Evolutionary conservation across 2,888 invertebrate genomes (phyloP).

Genomic region (Phymatocera aterrima): DNA sequence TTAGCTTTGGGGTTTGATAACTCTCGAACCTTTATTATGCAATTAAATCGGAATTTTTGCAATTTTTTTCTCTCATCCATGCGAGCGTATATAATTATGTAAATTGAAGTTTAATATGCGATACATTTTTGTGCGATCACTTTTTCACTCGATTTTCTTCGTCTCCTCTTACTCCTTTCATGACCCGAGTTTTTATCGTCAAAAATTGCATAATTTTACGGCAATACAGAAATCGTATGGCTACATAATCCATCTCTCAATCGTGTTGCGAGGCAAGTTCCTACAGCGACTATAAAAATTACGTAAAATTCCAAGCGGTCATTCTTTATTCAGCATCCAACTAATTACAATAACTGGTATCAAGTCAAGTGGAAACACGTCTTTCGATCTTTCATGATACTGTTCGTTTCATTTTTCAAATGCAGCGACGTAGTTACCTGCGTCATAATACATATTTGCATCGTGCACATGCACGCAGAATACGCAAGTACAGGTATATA

Average conservation of each 20-base stretch:
- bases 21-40: neutral
- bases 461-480: neutral
- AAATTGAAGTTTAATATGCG: too few relatives aligned
- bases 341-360: neutral
- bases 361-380: neutral
- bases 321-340: neutral
- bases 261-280: neutral
- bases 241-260: neutral
- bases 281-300: neutral
- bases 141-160: neutral
- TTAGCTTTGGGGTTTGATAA: neutral
- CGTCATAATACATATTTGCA: too few relatives aligned
- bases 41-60: neutral
- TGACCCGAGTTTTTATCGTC: neutral
- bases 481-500: neutral
- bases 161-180: neutral
- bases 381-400: neutral
- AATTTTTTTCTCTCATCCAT: neutral
- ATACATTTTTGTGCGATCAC: neutral
- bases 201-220: neutral
- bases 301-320: neutral
- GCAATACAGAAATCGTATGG: neutral
- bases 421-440: conserved; percentile 17
- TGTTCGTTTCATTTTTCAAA: neutral
- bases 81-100: neutral